These are phyloP conservation scores for Chironex yamaguchii DNA, from an alignment of 30 jellyfish, hydroid and myxozoan genomes.

Conservation along the genomic window DNA sequence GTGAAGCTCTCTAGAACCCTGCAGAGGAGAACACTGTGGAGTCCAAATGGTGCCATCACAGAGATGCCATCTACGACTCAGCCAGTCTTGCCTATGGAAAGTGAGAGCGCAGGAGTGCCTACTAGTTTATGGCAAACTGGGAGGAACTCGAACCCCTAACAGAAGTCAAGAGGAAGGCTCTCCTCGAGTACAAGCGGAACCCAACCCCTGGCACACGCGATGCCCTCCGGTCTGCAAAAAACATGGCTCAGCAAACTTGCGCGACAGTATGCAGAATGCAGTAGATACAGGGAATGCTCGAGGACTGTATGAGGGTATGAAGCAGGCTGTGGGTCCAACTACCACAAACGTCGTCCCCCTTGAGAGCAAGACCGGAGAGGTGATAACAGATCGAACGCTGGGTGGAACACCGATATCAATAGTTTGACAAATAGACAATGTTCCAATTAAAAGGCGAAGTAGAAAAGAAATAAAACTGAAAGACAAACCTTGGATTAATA, in stretches of 20 bases:
- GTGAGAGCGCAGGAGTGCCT: not conserved
- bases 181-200: not conserved
- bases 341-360: conserved; percentile 17
- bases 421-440: too few relatives aligned
- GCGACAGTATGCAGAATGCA: conserved; percentile 15
- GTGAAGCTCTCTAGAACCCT: too few relatives aligned
- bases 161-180: conserved; percentile 34
- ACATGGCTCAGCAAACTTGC: conserved; percentile 11
- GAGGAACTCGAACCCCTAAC: conserved; percentile 1
- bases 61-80: not conserved
- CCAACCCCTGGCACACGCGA: conserved; percentile 5
- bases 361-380: conserved; percentile 1
- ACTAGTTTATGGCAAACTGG: conserved; percentile 17
- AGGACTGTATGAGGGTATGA: conserved; percentile 28
- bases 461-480: too few relatives aligned
- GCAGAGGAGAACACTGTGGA: not conserved
- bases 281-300: conserved; percentile 16
- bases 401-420: conserved; percentile 75
- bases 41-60: not conserved
- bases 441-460: too few relatives aligned
- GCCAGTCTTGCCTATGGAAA: conserved; percentile 14
- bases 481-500: too few relatives aligned
- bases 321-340: conserved; percentile 35
- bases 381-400: conserved; percentile 63
- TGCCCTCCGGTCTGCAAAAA: conserved; percentile 24